phyloP scores from a whole-genome alignment of 2,888 invertebrate genomes.

The Ypsolopha scabrella region DNA sequence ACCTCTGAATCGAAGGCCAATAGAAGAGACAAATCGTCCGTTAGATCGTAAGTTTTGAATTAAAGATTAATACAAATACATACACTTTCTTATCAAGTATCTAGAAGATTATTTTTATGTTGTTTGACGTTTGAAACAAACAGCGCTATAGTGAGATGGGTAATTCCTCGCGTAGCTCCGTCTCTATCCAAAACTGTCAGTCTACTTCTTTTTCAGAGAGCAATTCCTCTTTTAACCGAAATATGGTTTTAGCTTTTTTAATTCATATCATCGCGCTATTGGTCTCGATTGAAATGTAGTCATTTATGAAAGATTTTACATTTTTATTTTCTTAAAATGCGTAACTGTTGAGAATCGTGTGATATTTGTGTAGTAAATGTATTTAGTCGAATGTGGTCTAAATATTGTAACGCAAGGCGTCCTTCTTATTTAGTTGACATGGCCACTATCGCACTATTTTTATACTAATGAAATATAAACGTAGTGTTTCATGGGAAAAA shows the following conservation, averaged over 20 bases:
- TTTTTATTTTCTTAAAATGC: background rate
- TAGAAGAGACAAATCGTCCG: conserved; percentile 28
- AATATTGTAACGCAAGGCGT: conserved; percentile 42
- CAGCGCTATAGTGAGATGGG: too few relatives aligned
- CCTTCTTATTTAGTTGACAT: conserved; percentile 24
- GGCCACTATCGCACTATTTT: conserved; percentile 39
- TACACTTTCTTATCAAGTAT: background rate
- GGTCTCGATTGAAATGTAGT: conserved; percentile 26
- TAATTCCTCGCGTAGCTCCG: too few relatives aligned
- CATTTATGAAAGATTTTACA: too few relatives aligned
- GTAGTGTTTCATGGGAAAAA: background rate
- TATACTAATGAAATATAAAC: conserved; percentile 6
- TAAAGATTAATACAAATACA: background rate
- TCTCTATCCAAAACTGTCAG: too few relatives aligned
- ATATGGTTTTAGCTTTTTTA: conserved; percentile 16
- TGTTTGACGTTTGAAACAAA: too few relatives aligned
- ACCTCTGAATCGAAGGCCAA: conserved; percentile 36
- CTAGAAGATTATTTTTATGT: background rate
- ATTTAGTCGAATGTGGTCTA: conserved; percentile 42
- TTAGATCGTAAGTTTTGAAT: background rate
- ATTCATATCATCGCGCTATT: conserved; percentile 32
- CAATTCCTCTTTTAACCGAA: background rate
- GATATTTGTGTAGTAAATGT: conserved; percentile 40
- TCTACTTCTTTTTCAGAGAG: background rate
- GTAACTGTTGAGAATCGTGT: conserved; percentile 25